Conservation (phyloP, 2,797 vertebrate genomes). For the Mus caroli region DNA sequence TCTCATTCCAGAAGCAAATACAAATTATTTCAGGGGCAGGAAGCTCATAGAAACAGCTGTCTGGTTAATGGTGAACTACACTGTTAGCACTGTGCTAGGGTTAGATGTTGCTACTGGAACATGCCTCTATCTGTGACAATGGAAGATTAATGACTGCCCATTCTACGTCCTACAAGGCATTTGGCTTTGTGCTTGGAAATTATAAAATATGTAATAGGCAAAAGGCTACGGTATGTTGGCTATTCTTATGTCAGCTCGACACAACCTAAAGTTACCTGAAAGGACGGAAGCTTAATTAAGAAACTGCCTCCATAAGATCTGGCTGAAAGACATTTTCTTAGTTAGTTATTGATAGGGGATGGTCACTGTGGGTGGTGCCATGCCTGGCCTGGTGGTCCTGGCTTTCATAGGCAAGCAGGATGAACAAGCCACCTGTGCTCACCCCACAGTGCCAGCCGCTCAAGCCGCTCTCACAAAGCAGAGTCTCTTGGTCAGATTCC, state of each 20-base stretch:
- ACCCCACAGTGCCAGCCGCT: no score
- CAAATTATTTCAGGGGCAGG: not conserved
- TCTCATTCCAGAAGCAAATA: not conserved
- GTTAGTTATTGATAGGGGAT: not conserved
- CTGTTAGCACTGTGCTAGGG: not conserved
- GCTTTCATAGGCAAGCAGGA: not conserved
- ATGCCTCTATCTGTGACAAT: rapidly evolving
- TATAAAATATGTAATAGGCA: not conserved
- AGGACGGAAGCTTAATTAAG: not conserved
- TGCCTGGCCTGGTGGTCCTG: not conserved
- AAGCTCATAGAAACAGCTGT: not conserved
- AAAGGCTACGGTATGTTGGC: not conserved
- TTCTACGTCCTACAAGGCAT: not conserved
- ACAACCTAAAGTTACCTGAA: not conserved
- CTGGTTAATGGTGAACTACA: not conserved
- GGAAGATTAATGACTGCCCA: not conserved
- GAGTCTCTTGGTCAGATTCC: not conserved
- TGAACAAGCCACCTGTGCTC: no score
- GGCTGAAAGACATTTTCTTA: not conserved
- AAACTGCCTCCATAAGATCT: not conserved
- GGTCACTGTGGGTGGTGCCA: not conserved
- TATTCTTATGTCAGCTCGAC: not conserved
- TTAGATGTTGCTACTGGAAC: not conserved
- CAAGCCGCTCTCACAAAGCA: not conserved
- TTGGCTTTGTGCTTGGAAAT: not conserved